These are phyloP conservation scores for Brachyopa scutellaris DNA, from an alignment of 2,888 invertebrate species.

Conservation along the genomic window DNA sequence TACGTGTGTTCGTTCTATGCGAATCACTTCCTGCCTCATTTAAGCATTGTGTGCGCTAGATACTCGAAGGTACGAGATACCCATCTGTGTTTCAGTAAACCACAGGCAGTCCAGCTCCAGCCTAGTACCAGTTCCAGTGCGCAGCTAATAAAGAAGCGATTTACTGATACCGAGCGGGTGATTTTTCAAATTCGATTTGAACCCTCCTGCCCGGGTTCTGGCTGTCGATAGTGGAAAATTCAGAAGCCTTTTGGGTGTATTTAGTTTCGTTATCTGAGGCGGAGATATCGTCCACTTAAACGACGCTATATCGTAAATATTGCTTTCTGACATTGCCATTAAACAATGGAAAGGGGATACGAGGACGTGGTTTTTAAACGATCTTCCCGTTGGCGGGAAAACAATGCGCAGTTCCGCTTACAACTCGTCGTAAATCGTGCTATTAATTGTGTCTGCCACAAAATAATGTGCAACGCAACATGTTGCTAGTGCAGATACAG, in stretches of 20 bases:
- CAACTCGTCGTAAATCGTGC: background rate
- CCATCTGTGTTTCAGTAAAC: slow-evolving; percentile 59
- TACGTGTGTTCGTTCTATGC: slow-evolving; percentile 45
- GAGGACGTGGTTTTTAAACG: background rate
- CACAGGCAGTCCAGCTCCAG: slow-evolving; percentile 23
- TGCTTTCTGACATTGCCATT: slow-evolving; percentile 40
- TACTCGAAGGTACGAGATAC: slow-evolving; percentile 37
- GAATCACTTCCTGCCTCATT: slow-evolving; percentile 59
- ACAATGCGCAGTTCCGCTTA: slow-evolving; percentile 34
- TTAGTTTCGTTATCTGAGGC: slow-evolving; percentile 57
- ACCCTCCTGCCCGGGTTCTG: slow-evolving; percentile 13
- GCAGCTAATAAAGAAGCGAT: slow-evolving; percentile 21
- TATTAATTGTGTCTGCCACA: slow-evolving; percentile 16
- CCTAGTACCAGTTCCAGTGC: background rate
- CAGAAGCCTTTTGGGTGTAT: slow-evolving; percentile 68
- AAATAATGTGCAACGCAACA: slow-evolving; percentile 13
- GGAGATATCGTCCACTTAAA: slow-evolving; percentile 53
- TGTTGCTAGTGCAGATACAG: slow-evolving; percentile 30
- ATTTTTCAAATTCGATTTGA: slow-evolving; percentile 66
- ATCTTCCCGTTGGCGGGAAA: slow-evolving; percentile 35
- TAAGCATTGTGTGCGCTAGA: slow-evolving; percentile 32
- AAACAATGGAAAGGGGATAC: background rate
- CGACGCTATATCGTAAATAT: slow-evolving; percentile 53
- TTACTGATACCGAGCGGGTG: slow-evolving; percentile 39
- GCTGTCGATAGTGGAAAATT: slow-evolving; percentile 39